Base-by-base conservation (phyloP, 1,140 invertebrate species). In the Drosophila pseudoananassae region DNA sequence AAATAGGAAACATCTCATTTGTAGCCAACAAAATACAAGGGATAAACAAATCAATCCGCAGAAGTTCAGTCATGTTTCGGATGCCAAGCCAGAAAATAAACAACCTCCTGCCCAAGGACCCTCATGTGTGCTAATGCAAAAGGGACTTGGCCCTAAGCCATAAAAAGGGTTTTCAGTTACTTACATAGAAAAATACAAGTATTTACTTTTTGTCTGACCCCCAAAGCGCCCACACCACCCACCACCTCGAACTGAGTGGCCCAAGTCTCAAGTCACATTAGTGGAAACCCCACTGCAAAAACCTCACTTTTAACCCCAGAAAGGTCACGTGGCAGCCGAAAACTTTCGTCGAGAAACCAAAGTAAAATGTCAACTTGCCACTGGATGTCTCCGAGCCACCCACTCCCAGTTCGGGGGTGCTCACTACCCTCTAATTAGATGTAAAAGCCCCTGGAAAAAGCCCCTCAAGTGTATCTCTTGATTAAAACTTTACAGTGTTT, bases 401-500 rank as follows among this genome's bases (percentile, higher is more conserved):
- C 25, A 10, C 23, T n/a, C 9, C 38, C 14, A 14, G 33, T 38
- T 31, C 1, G 17, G 25, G 33, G 23, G 25, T 63, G 27, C 27
- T 51, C 46, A 57, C 63, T 69, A 52, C 45, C 66, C 46, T 71
- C 68, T 82, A 83, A 82, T 82, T 82, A 83, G 75, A 78, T 78
- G 76, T 78, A 75, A 82, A 70, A 78, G 79, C 79, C 61, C 36
- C 69, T 47, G 53, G 36, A 36, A 27, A 61, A 55, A 50, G 75
- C 59, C 75, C 79, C 38, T 56, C 47, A 29, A 61, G 70, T 57
- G 53, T 58, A 75, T 58, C 61, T 78, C 69, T 78, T 82, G 79
- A 82, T 82, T 82, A 78, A 82, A 83, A 82, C 54, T 83, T 82
- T 83, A 83, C 70, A 70, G 43, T 17, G 31, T 75, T 83, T 69